Percentiles rank a stretch among this genome's conserved stretches.
phyloP scores from a whole-genome alignment of 2,888 invertebrate genomes.

The Sepioteuthis lessoniana region DNA sequence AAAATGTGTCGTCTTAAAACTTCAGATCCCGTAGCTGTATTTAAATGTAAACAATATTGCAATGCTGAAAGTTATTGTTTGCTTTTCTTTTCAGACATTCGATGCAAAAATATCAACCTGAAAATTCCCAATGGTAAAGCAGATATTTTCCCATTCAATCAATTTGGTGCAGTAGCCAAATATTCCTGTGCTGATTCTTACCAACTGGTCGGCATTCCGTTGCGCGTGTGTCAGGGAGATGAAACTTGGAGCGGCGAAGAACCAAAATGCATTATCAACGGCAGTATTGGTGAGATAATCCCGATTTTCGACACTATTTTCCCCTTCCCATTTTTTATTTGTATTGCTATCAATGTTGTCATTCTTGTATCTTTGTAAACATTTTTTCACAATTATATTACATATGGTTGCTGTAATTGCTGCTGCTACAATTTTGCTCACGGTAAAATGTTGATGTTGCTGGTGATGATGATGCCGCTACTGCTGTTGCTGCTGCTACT shows the following conservation, averaged over 20 bases:
- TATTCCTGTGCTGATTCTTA: slow-evolving; percentile 76
- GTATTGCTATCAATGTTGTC: neutral
- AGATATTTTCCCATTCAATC: slow-evolving; percentile 70
- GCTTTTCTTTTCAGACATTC: slow-evolving; percentile 63
- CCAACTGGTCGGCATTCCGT: slow-evolving; percentile 73
- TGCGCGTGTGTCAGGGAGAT: slow-evolving; percentile 76
- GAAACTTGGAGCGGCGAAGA: slow-evolving; percentile 75
- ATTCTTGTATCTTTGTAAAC: neutral
- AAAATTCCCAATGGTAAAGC: slow-evolving; percentile 71
- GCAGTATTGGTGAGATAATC: slow-evolving; percentile 52
- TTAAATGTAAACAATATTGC: too few species aligned
- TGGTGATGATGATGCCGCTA: neutral
- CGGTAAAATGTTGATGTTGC: neutral
- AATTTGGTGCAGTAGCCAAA: slow-evolving; percentile 70
- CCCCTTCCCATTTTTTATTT: neutral
- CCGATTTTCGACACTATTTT: neutral
- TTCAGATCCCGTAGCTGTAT: too few species aligned
- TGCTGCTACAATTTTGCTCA: neutral
- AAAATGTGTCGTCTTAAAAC: too few species aligned
- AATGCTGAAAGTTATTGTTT: neutral
- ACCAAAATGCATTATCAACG: slow-evolving; percentile 72
- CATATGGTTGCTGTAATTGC: neutral
- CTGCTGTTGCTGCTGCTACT: too few species aligned
- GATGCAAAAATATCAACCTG: slow-evolving; percentile 70
- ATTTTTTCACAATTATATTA: neutral